Percentiles rank a stretch among this genome's conserved stretches.
phyloP scores from a whole-genome alignment of 2,797 vertebrate genomes.

The Molossus molossus region DNA sequence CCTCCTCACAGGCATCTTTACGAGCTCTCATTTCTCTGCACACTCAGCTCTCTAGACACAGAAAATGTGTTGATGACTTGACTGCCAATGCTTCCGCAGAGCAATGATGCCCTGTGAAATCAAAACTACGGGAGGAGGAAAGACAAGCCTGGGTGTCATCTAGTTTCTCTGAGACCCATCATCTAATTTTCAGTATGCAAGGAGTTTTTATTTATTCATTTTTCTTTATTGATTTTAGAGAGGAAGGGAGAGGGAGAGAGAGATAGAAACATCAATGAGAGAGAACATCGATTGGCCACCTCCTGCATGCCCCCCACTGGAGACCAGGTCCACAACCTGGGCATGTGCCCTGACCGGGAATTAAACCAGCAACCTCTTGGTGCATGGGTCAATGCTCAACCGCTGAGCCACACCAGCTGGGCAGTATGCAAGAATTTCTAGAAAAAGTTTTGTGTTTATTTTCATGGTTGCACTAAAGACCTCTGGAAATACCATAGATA shows the following conservation, averaged over 20 bases:
- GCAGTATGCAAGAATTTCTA: slow-evolving; percentile 78
- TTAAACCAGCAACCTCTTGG: too few relatives aligned
- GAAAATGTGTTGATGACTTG: slow-evolving; percentile 54
- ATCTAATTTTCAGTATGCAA: slow-evolving; percentile 63
- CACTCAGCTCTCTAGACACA: neutral
- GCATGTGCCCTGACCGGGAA: too few relatives aligned
- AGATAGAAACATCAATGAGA: too few relatives aligned
- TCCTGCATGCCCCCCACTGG: too few relatives aligned
- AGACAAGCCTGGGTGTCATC: neutral
- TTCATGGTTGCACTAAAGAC: slow-evolving; percentile 72
- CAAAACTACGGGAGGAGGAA: neutral
- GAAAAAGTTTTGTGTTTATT: slow-evolving; percentile 76
- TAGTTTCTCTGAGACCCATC: slow-evolving; percentile 43
- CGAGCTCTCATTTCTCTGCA: neutral
- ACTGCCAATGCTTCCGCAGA: slow-evolving; percentile 7
- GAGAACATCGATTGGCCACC: too few relatives aligned
- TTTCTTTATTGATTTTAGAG: too few relatives aligned
- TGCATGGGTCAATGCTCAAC: too few relatives aligned
- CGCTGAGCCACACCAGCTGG: too few relatives aligned
- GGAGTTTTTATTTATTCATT: slow-evolving; percentile 73
- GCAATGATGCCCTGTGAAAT: neutral
- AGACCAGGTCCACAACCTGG: too few relatives aligned
- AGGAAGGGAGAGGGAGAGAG: too few relatives aligned
- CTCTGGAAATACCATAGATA: slow-evolving; percentile 84
- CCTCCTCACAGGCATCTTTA: slow-evolving; percentile 62